Evolutionary conservation across 2,888 invertebrate genomes (phyloP).

Genomic region (Lithodes maja): DNA sequence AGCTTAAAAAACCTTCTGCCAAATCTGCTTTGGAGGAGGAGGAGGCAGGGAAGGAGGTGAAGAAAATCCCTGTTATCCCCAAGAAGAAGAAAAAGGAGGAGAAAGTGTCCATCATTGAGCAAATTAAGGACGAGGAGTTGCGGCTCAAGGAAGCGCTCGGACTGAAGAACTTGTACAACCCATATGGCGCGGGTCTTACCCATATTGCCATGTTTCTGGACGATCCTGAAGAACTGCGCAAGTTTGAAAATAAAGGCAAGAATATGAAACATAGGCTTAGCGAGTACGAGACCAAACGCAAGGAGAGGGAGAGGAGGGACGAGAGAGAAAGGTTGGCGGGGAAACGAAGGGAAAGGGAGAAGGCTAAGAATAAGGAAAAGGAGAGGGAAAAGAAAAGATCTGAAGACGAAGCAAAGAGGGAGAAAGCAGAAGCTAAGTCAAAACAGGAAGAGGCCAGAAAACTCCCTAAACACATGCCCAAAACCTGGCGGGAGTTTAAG

Average conservation of each 20-base stretch:
- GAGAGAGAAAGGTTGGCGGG: slow-evolving; percentile 5
- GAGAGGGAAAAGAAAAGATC: slow-evolving; percentile 16
- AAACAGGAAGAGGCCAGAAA: slow-evolving; percentile 21
- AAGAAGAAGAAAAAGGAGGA: slow-evolving; percentile 69
- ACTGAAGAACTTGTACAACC: slow-evolving; percentile 60
- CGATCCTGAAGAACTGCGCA: slow-evolving; percentile 65
- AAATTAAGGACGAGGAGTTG: slow-evolving; percentile 67
- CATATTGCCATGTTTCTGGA: slow-evolving; percentile 61
- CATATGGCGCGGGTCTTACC: slow-evolving; percentile 59
- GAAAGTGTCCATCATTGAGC: slow-evolving; percentile 67
- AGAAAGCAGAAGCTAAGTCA: neutral
- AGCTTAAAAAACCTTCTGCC: slow-evolving; percentile 37
- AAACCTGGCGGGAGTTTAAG: slow-evolving; percentile 60
- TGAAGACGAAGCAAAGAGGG: neutral
- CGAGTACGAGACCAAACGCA: slow-evolving; percentile 47
- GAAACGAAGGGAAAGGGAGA: neutral
- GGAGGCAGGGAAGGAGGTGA: slow-evolving; percentile 41
- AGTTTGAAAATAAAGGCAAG: slow-evolving; percentile 64
- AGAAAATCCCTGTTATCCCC: neutral
- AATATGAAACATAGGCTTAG: slow-evolving; percentile 34
- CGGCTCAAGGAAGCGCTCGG: slow-evolving; percentile 63
- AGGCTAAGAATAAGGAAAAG: slow-evolving; percentile 24
- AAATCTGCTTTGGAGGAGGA: slow-evolving; percentile 48
- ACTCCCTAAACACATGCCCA: slow-evolving; percentile 39
- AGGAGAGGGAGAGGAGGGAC: slow-evolving; percentile 30